A percentile compares a stretch with the other conserved stretches of the same genome.
Evolutionary conservation across 2,888 invertebrate species (phyloP).

Genomic region (Cynaeus angustus): DNA sequence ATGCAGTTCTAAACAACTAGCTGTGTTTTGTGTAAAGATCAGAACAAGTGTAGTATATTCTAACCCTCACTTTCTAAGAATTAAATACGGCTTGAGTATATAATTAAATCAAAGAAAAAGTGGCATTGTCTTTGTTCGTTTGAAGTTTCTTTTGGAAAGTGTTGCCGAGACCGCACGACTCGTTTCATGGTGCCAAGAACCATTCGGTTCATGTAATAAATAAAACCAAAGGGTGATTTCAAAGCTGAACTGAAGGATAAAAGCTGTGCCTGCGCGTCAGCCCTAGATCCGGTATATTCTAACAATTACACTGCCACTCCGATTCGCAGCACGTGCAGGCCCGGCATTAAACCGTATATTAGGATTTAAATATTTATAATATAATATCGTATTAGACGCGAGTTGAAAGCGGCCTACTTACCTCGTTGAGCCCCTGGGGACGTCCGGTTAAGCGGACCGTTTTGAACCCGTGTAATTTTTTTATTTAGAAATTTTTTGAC

Average conservation of each 20-base stretch:
- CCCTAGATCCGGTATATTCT: constrained; percentile 66
- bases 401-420: constrained; percentile 42
- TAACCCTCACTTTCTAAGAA: too few species aligned
- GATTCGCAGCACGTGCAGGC: constrained; percentile 65
- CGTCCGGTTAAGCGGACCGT: constrained; percentile 35
- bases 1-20: too few species aligned
- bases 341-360: constrained; percentile 51
- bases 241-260: constrained; percentile 35
- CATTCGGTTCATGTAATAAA: constrained; percentile 10
- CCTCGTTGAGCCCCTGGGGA: constrained; percentile 33
- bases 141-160: neutral
- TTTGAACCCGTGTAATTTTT: constrained; percentile 44
- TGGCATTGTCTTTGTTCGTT: neutral
- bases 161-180: neutral
- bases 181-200: constrained; percentile 21
- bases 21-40: too few species aligned
- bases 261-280: constrained; percentile 63
- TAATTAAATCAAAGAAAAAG: too few species aligned
- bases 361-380: constrained; percentile 40
- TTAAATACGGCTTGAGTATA: too few species aligned
- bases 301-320: constrained; percentile 70
- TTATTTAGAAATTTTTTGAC: constrained; percentile 56
- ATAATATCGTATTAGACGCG: constrained; percentile 41
- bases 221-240: constrained; percentile 27
- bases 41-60: too few species aligned